These are phyloP conservation scores for Coelinius sp. DNA, from an alignment of 2,888 invertebrate genomes.

Conservation along the genomic window DNA sequence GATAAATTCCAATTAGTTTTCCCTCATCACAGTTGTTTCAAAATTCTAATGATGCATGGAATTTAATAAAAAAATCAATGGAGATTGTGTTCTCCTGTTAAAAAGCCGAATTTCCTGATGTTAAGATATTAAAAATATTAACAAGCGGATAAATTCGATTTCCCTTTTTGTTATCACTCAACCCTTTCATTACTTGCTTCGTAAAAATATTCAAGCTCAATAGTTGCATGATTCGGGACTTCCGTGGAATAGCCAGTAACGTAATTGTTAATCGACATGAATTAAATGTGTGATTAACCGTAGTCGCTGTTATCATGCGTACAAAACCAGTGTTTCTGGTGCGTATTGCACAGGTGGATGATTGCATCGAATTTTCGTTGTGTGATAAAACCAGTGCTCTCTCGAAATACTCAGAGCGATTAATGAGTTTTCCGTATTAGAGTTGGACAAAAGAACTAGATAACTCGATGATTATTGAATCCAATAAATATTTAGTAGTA, in stretches of 20 bases:
- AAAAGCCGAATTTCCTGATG: background rate
- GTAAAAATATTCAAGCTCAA: constrained; percentile 16
- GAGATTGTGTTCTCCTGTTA: background rate
- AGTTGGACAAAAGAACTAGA: background rate
- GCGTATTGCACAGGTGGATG: background rate
- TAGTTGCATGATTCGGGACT: constrained; percentile 38
- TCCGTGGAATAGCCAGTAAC: constrained; percentile 50
- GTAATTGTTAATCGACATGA: constrained; percentile 59
- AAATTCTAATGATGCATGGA: background rate
- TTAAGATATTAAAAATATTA: background rate
- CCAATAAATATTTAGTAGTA: too few species aligned
- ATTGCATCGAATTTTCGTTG: too few species aligned
- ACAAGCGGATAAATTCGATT: background rate
- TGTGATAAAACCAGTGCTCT: too few species aligned
- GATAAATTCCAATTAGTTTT: too few species aligned
- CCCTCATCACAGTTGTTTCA: too few species aligned
- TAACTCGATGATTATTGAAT: background rate
- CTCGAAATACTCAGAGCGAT: background rate
- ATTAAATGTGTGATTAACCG: constrained; percentile 60
- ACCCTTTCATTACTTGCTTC: background rate
- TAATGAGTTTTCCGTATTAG: background rate
- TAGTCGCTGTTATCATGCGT: constrained; percentile 27
- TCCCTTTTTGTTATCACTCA: background rate
- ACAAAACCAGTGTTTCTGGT: background rate
- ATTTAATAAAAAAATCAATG: background rate